Conservation (phyloP, 2,113 vertebrate species). For the Rhea pennata region DNA sequence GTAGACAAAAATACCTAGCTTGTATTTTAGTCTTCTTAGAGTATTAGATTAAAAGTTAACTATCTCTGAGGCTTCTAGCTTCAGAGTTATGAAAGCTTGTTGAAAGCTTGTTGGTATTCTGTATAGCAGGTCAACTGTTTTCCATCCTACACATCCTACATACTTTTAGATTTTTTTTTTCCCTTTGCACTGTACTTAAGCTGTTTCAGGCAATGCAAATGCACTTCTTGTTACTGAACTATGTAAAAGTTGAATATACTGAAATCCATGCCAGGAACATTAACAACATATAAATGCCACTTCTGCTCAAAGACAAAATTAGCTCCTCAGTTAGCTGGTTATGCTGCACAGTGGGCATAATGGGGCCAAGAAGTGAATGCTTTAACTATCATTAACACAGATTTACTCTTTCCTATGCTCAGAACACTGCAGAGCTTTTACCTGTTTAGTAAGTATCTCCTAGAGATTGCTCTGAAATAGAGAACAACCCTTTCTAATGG, state of each 20-base stretch:
- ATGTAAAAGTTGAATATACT: not conserved
- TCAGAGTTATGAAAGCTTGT: constrained; percentile 43
- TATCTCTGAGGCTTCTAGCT: not conserved
- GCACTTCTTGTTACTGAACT: not conserved
- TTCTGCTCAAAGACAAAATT: not conserved
- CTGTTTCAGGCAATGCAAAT: constrained; percentile 34
- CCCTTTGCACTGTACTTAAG: not conserved
- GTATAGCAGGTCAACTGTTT: constrained; percentile 58
- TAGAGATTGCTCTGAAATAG: not conserved
- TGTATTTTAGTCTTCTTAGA: constrained; percentile 37
- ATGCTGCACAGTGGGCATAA: accelerated
- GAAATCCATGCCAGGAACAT: not conserved
- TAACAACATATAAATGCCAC: not conserved
- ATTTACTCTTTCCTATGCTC: not conserved
- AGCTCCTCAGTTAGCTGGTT: not conserved
- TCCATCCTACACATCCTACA: constrained; percentile 34
- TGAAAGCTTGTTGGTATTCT: constrained; percentile 61
- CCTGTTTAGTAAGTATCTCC: not conserved
- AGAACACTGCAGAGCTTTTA: not conserved
- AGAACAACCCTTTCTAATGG: not conserved
- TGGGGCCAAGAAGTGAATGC: not conserved
- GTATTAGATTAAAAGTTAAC: constrained; percentile 43
- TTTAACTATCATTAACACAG: not conserved
- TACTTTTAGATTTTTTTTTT: constrained; percentile 22
- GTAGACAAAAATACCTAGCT: constrained; percentile 23